Evolutionary conservation across 2,113 vertebrate species (phyloP), one percentile per base, ranked within the genome.

Genomic region (Chaenogobius annularis): DNA sequence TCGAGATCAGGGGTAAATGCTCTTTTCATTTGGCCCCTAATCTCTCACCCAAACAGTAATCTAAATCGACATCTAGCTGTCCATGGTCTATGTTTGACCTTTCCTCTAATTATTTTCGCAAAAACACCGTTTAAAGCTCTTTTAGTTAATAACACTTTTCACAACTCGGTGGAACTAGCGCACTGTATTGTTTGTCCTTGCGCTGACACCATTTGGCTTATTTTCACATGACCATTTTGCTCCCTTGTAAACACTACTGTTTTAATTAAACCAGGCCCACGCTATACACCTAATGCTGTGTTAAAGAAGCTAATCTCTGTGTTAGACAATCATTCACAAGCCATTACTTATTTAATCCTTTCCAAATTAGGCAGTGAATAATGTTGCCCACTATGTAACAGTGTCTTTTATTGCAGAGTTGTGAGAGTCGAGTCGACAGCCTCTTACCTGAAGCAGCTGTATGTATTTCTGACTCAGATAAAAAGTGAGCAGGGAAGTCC

Each of bases 291-390:
- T 79, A 86, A 77, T 63, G 79, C 72, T 63, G 76, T 81, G 71
- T 83, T 81, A 73, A 20, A 13, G 69, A 9, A 73, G 79, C 71
- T 82, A 86, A 88, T 83, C 86, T 87, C 54, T 47, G 70, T 5
- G 55, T 84, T 82, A 79, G 66, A 79, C 78, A 61, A 64, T 83
- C 73, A 69, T 80, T 86, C 83, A 72, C 54, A 65, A 78, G 70
- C 78, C 66, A 79, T 87, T 86, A 82, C 76, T 82, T 77, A 68
- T 85, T 71, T 83, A 80, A 85, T 55, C 76, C 65, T 75, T 72
- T 72, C 70, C 86, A 85, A 85, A 86, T 82, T 73, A 76, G 82
- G 62, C 62, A 43, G 75, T 84, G 83, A 85, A 74, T 73, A 79
- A 82, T 80, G 69, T 70, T 55, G 81, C 70, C 75, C 15, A 15